A percentile compares a stretch with the other conserved stretches of the same genome.
These are phyloP conservation scores for Steatornis caripensis DNA, from an alignment of 2,113 vertebrate species.

Conservation along the genomic window DNA sequence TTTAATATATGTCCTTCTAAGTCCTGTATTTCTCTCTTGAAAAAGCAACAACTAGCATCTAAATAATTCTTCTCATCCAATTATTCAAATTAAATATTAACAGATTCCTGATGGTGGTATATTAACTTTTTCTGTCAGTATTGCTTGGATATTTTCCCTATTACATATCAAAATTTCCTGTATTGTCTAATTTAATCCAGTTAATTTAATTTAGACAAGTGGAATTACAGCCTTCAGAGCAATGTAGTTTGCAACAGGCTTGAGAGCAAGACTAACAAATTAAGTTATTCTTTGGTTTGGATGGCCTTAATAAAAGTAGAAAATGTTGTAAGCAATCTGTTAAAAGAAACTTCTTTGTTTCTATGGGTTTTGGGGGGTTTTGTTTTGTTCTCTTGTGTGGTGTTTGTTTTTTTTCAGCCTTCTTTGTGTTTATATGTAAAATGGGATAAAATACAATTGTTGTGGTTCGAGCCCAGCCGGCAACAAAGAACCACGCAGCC, in stretches of 20 bases:
- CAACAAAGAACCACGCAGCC: too few species aligned
- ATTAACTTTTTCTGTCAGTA: background rate
- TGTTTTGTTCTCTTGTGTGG: background rate
- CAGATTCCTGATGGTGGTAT: background rate
- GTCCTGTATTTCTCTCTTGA: background rate
- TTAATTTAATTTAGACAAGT: too few species aligned
- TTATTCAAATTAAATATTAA: background rate
- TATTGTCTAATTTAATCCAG: background rate
- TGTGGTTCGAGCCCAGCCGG: too few species aligned
- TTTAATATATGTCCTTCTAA: background rate
- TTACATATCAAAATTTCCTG: background rate
- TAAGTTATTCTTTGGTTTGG: background rate
- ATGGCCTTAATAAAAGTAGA: background rate
- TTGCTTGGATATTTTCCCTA: background rate
- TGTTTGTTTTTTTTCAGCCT: background rate
- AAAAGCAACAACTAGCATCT: background rate
- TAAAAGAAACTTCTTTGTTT: background rate
- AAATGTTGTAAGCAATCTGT: background rate
- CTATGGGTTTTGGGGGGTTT: accelerated
- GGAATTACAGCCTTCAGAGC: background rate
- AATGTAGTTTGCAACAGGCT: background rate
- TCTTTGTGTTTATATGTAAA: background rate
- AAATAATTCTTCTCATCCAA: background rate
- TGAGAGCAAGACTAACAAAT: background rate
- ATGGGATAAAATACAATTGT: background rate